Evolutionary conservation across 2,113 vertebrate genomes (phyloP), one percentile per base, ranked within the genome.

Genomic region (Propithecus coquereli): DNA sequence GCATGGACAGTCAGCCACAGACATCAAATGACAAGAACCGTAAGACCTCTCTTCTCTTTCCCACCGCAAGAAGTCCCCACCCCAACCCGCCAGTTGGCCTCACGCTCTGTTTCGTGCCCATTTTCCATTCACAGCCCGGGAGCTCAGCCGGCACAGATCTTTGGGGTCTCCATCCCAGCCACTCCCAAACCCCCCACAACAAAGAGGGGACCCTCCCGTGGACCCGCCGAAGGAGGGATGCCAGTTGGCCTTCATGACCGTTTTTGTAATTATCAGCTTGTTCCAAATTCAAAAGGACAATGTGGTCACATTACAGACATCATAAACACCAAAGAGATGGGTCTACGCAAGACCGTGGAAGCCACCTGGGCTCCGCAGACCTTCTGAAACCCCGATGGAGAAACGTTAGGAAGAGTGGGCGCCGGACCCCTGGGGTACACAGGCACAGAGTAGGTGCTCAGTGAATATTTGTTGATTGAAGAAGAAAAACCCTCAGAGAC

Each of bases 61-160:
- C n/a, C 23, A 14, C 6, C 0, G 0, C 1, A 8, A 45, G 37
- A 25, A 52, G 25, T 3, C 70, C 22, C 22, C 37, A 27, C 13
- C 22, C 18, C 23, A n/a, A 10, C 80, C 8, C 37, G 45, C 37
- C 68, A 32, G 3, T 0, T 0, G 7, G 61, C 32, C 70, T 59
- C 43, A 5, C 6, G 13, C 8, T 71, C 73, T 6, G 22, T 22
- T 37, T 73, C 4, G 13, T 30, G 45, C 37, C 13, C 34, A 32
- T 6, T 37, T 40, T 25, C 76, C 20, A 32, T 2, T 20, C 40
- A 12, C 4, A 9, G 30, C 17, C 47, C 34, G 77, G 79, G 43
- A 45, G 32, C 54, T 87, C 63, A 23, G 59, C 43, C 12, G 1
- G 57, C 14, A 23, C 2, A 0, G 23, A 32, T 16, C 22, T 30